Evolutionary conservation across 2,888 invertebrate genomes (phyloP), one percentile per base, ranked within the genome.

Genomic region (Drosophila lutescens): DNA sequence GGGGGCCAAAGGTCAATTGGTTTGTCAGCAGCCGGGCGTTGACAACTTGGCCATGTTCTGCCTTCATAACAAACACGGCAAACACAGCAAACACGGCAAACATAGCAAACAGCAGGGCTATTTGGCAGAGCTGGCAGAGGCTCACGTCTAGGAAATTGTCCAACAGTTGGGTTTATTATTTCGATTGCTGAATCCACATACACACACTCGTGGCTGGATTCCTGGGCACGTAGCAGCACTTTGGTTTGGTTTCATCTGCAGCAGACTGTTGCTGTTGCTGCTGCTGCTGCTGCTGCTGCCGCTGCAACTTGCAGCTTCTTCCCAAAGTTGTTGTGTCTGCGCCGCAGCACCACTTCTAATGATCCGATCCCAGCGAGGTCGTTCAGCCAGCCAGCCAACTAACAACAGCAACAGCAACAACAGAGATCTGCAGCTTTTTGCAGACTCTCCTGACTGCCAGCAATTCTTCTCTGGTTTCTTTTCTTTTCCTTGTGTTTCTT

Each of bases 351-450:
- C 86, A 88, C 88, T 86, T 86, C 86, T 86, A 86, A 86, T 86
- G 86, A 86, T 88, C 83, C 86, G 86, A 86, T 88, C 83, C 86
- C 72, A 79, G 83, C 84, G 86, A 86, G 86, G 88, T 86, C 86
- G 86, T 86, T 88, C 67, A 59, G 66, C 65, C 74, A 80, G 30
- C 30, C 30, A 30, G 46, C 44, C 44, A 46, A 26, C 44, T 26
- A 46, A 26, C 44, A 46, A 46, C 44, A 46, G 13, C 44, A 13
- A 23, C 44, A 20, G 13, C 44, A 43, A 47, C 47, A 47, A 17
- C 32, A 20, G 62, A 69, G 59, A 54, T 74, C 70, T 74, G 78
- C 73, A 77, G 77, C 71, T 81, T 81, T 78, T 79, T 78, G 46
- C 67, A 49, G 62, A 56, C 43, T 77, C 77, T 58, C 43, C 73